Evolutionary conservation across 1,140 invertebrate species (phyloP).

Genomic region (Drosophila oshimai): DNA sequence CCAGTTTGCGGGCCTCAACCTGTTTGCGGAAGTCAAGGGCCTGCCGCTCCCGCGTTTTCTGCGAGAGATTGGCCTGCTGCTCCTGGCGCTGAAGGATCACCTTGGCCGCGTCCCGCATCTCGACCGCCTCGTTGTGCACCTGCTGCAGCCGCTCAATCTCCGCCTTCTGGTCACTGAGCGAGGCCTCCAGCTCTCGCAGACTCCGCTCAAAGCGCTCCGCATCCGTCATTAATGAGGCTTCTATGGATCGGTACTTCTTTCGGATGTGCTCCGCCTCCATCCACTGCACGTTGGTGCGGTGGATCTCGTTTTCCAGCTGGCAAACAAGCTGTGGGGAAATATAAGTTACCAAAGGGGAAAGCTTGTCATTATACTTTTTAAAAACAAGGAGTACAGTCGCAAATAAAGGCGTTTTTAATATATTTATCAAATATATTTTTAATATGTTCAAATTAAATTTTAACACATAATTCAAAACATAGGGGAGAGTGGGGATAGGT

Average conservation of each 20-base stretch:
- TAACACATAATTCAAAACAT: no score
- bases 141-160: slow-evolving; percentile 88
- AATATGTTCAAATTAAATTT: no score
- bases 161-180: slow-evolving; percentile 86
- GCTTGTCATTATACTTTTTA: no score
- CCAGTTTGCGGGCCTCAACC: slow-evolving; percentile 87
- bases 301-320: slow-evolving; percentile 89
- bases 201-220: slow-evolving; percentile 89
- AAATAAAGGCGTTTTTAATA: neutral
- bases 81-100: slow-evolving; percentile 87
- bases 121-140: slow-evolving; percentile 86
- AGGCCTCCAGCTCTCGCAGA: slow-evolving; percentile 86
- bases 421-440: no score
- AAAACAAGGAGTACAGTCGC: no score
- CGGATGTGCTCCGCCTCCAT: slow-evolving; percentile 90
- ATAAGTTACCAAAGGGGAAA: no score
- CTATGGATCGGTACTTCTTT: slow-evolving; percentile 90
- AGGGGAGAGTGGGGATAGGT: no score
- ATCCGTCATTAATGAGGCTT: slow-evolving; percentile 87
- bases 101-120: slow-evolving; percentile 87
- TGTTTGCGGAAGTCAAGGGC: slow-evolving; percentile 86
- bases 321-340: slow-evolving; percentile 86
- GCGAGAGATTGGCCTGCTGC: slow-evolving; percentile 85
- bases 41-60: slow-evolving; percentile 86
- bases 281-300: slow-evolving; percentile 89